A percentile compares a stretch with the other conserved stretches of the same genome.
phyloP scores from a whole-genome alignment of 2,888 invertebrate genomes.

The Encarsia formosa region DNA sequence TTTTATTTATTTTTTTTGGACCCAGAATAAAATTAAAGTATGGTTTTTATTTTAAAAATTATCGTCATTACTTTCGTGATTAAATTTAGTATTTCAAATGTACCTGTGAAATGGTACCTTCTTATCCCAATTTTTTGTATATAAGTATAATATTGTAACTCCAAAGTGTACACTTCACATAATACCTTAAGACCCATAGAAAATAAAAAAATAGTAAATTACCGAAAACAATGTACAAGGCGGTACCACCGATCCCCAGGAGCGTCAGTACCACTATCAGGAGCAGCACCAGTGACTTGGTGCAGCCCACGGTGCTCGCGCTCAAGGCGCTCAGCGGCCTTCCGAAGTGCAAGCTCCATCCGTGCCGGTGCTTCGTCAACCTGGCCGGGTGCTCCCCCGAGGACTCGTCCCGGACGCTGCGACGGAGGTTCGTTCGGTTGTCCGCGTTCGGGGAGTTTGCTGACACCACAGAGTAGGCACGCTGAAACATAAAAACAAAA shows the following conservation, averaged over 20 bases:
- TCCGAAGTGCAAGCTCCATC: conserved; percentile 46
- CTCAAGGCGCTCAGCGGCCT: conserved; percentile 38
- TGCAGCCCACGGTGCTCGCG: conserved; percentile 30
- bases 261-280: conserved; percentile 41
- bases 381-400: conserved; percentile 46
- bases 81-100: too few relatives aligned
- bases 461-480: conserved; percentile 45
- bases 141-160: too few relatives aligned
- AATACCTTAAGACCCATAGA: too few relatives aligned
- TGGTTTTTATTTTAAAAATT: too few relatives aligned
- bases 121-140: too few relatives aligned
- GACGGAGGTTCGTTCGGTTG: conserved; percentile 44
- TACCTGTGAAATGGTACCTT: too few relatives aligned
- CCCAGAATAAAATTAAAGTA: too few relatives aligned
- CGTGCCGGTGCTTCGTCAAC: conserved; percentile 45
- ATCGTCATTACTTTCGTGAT: too few relatives aligned
- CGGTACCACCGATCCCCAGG: conserved; percentile 44
- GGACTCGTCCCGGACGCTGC: conserved; percentile 46
- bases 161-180: too few relatives aligned
- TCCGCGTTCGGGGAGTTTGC: conserved; percentile 45
- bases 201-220: conserved; percentile 21
- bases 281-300: conserved; percentile 40
- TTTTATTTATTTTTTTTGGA: too few relatives aligned
- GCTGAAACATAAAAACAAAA: conserved; percentile 38
- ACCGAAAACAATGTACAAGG: conserved; percentile 48